Percentiles rank a stretch among this genome's conserved stretches.
phyloP scores from a whole-genome alignment of 2,113 vertebrate species.

The Xenus cinereus region DNA sequence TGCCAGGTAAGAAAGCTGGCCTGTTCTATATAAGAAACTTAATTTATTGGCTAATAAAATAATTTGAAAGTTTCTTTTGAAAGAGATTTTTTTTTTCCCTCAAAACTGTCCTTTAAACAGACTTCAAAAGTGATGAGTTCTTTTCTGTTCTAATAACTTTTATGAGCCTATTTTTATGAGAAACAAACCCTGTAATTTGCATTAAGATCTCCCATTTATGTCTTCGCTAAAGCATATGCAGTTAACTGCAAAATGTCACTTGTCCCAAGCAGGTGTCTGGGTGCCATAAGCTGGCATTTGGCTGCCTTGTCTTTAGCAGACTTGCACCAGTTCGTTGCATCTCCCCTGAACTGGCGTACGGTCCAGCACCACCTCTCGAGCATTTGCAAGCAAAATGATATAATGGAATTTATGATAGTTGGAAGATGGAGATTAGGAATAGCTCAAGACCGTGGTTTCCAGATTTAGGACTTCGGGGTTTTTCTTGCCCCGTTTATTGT shows the following conservation, averaged over 20 bases:
- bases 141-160: conserved; percentile 36
- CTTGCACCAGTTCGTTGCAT: not conserved
- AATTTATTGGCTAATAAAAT: not conserved
- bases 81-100: not conserved
- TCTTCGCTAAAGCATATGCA: conserved; percentile 3
- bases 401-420: accelerated
- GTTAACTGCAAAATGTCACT: conserved; percentile 8
- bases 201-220: conserved; percentile 13
- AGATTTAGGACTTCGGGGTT: not conserved
- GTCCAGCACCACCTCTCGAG: not conserved
- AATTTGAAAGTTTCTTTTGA: not conserved
- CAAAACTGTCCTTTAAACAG: not conserved
- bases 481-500: not conserved
- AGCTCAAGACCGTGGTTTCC: not conserved
- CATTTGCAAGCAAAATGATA: not conserved
- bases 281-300: not conserved
- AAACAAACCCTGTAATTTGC: conserved; percentile 22
- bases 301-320: not conserved
- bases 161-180: conserved; percentile 33
- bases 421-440: not conserved
- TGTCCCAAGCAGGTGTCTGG: not conserved
- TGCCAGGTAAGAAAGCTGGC: not conserved
- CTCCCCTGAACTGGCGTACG: not conserved
- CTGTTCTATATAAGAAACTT: not conserved
- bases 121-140: not conserved